These are phyloP conservation scores for Pedetes capensis DNA, from an alignment of 2,113 vertebrate genomes.

Conservation along the genomic window DNA sequence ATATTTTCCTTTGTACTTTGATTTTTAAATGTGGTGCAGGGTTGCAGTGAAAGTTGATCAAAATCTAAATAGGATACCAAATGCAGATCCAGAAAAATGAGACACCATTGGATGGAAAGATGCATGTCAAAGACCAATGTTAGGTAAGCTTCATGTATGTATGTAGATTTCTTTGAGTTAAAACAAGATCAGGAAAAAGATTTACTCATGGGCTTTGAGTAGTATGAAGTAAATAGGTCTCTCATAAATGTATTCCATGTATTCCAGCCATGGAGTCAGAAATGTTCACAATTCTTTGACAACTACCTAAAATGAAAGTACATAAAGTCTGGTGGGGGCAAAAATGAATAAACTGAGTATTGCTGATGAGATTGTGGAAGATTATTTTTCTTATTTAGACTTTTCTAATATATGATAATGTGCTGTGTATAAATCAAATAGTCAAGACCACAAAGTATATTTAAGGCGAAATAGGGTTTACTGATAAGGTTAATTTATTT, in stretches of 20 bases:
- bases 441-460: not conserved
- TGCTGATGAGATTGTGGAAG: not conserved
- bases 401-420: not conserved
- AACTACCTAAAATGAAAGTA: not conserved
- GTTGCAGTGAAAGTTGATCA: not conserved
- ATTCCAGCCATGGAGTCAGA: not conserved
- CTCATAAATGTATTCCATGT: too few species aligned
- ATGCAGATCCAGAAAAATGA: not conserved
- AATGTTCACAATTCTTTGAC: not conserved
- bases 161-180: not conserved
- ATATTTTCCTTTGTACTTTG: not conserved
- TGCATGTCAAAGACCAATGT: not conserved
- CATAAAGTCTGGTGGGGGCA: not conserved
- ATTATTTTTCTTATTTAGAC: not conserved
- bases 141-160: not conserved
- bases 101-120: not conserved
- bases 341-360: not conserved
- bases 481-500: conserved; percentile 12
- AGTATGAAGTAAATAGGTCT: not conserved
- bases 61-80: not conserved
- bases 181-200: not conserved
- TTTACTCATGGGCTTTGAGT: not conserved
- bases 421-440: not conserved
- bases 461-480: not conserved
- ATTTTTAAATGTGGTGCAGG: not conserved